Base-by-base conservation (phyloP, 2,797 vertebrate species). In the Tamandua tetradactyla region DNA sequence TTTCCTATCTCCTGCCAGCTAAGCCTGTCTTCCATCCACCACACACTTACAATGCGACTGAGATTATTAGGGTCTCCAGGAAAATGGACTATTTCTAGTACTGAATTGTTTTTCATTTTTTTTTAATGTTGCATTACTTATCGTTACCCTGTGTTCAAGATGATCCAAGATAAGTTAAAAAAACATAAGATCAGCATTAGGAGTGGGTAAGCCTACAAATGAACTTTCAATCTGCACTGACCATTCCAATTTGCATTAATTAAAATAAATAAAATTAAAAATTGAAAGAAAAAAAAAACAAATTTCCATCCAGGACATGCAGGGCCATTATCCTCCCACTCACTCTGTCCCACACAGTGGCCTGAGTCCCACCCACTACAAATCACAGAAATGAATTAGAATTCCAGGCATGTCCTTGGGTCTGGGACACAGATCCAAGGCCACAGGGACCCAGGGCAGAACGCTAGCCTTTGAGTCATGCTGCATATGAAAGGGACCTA, bases 81-180 rank as follows among this genome's bases (percentile, higher is more conserved):
- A 96, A 84, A 97, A 96, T 89, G 94, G 92, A 97, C 55, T 95
- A 89, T 97, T 97, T 97, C 94, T 96, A 97, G 94, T 82, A 90
- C 82, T 83, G 83, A 86, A 55, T 84, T 87, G 69, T 92, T 93
- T 91, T 95, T 89, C 57, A 59, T 27, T 72, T 68, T 30, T 30
- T 59, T n/a, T 7, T 7, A 94, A 86, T 68, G 95, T 76, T 75
- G 84, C 96, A 89, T 95, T 96, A 96, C 91, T 96, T 94, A 92
- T 85, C 94, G 89, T 83, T n/a, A 75, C 76, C 97, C 91, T 85
- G 95, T 71, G 40, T 10, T 27, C 47, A 86, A 72, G 88, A 71
- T 71, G 62, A 91, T 57, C 69, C 7, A 3, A n/a, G 25, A 57
- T 15, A 80, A 35, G 35, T 71, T 86, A 92, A 78, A 4, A 59